Percentiles rank a stretch among this genome's conserved stretches.
phyloP scores from a whole-genome alignment of 1,140 invertebrate genomes.

The Portunus trituberculatus region DNA sequence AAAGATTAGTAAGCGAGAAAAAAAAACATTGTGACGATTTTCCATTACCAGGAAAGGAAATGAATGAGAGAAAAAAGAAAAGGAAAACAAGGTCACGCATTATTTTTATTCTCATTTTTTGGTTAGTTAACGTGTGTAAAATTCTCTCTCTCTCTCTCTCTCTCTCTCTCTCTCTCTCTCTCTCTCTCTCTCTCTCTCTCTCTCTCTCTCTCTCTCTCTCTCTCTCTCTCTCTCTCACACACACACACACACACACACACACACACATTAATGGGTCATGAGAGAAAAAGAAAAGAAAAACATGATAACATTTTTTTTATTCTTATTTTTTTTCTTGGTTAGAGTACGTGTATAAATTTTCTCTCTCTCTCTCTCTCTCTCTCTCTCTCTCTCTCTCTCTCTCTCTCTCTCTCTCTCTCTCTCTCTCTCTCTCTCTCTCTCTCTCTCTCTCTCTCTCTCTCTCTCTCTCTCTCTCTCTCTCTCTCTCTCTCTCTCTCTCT shows the following conservation, averaged over 20 bases:
- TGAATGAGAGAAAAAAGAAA: background rate
- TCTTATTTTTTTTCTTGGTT: too few relatives aligned
- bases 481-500: constrained; percentile 19
- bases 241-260: too few relatives aligned
- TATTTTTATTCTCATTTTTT: background rate
- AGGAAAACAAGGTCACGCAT: background rate
- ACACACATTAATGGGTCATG: too few relatives aligned
- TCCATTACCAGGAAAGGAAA: background rate
- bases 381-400: background rate
- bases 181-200: too few relatives aligned
- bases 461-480: background rate
- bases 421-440: background rate
- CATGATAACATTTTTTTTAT: too few relatives aligned
- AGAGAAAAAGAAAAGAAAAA: too few relatives aligned
- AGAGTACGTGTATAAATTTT: too few relatives aligned
- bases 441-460: background rate
- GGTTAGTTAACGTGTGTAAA: background rate
- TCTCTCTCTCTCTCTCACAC: too few relatives aligned
- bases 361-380: too few relatives aligned
- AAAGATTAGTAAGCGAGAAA: background rate
- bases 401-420: background rate
- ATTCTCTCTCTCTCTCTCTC: background rate
- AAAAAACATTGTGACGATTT: background rate
- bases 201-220: too few relatives aligned
- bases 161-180: background rate